Conservation (phyloP, 2,888 invertebrate species). For the Dione vanillae region DNA sequence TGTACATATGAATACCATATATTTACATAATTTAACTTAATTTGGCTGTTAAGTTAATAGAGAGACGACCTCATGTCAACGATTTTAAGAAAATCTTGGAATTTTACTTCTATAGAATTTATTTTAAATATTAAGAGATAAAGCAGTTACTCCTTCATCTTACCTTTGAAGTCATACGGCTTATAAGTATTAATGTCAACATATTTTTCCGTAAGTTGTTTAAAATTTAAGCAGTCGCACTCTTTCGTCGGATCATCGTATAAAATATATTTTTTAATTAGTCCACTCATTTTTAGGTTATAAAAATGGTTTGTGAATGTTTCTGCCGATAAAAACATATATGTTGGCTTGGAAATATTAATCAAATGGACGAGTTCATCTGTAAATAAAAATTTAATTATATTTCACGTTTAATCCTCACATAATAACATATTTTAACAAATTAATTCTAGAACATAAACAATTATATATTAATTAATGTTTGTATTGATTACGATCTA, state of each 20-base stretch:
- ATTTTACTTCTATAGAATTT: not conserved
- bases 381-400: conserved; percentile 51
- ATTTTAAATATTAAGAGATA: not conserved
- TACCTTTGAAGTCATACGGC: conserved; percentile 58
- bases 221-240: conserved; percentile 49
- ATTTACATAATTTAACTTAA: conserved; percentile 3
- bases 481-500: not conserved
- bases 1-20: conserved; percentile 14
- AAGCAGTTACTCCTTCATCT: conserved; percentile 33
- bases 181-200: conserved; percentile 53
- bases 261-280: conserved; percentile 55
- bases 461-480: not conserved
- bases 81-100: not conserved
- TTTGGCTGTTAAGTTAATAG: not conserved
- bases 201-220: conserved; percentile 50
- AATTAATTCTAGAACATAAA: not conserved
- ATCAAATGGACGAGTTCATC: conserved; percentile 65
- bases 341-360: conserved; percentile 65
- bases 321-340: conserved; percentile 61
- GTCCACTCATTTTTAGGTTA: conserved; percentile 50
- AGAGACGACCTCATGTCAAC: not conserved
- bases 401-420: not conserved
- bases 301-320: conserved; percentile 56
- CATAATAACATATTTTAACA: not conserved
- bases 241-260: conserved; percentile 51